Base-by-base conservation (phyloP, 2,888 invertebrate genomes). In the Hydroisotoma schaefferi region DNA sequence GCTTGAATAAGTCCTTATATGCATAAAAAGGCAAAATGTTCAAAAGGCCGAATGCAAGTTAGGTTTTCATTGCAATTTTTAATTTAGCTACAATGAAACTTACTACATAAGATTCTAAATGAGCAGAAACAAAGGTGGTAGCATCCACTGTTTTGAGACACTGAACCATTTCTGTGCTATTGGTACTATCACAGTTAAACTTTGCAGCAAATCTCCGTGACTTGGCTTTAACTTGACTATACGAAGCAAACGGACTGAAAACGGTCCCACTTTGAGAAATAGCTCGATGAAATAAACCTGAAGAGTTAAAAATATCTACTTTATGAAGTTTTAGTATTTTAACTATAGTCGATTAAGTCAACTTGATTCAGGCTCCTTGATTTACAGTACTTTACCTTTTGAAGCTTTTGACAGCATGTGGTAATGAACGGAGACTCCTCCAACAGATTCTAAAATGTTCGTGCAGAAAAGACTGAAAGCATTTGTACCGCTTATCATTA, bases 261-360 rank as follows among this genome's bases (percentile, higher is more conserved):
- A 63, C 55, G 15, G 65, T 43, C 27, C 63, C 63, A 55, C 63
- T 64, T 47, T 67, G 63, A 10, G 61, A 56, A 37, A 71, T 69
- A 0, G 53, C 68, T 43, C 54, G 44, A n/a, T 40, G 15, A 48
- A 69, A 63, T 18, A 69, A 49, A 10, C 68, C 68, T 67, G 29
- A 56, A 18, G 10, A 28, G 18, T 5, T 29, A 27, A 44, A 44
- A 26, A 26, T 4, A 22, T 23, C 26, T 18, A 20, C 26, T 38
- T 23, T 23, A 46, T 29, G 20, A 57, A 38, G 27, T 27, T 22
- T 22, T 49, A 18, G 18, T 5, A 37, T 12, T 18, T 20, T 43
- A 25, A 10, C 22, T 18, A 20, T 44, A 43, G 29, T 43, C 27
- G 23, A 25, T 22, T 22, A 27, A 33, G 26, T 26, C 10, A 12